Percentiles rank a stretch among this genome's conserved stretches.
Conservation (phyloP, 2,113 vertebrate genomes). For the Lophius piscatorius region DNA sequence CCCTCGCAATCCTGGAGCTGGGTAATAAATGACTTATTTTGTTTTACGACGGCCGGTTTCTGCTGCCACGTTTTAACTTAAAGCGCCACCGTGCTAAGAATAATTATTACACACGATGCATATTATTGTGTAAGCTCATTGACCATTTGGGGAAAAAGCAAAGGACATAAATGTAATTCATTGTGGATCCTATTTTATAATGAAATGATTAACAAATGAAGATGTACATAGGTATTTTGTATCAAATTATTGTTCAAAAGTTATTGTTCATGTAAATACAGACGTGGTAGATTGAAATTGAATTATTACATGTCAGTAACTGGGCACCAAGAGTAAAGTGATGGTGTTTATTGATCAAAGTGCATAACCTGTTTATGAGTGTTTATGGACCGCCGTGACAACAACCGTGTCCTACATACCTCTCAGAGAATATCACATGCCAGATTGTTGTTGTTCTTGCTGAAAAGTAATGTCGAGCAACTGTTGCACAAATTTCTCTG, state of each 20-base stretch:
- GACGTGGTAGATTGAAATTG: constrained; percentile 59
- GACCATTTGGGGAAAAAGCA: constrained; percentile 50
- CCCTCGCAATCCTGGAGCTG: constrained; percentile 26
- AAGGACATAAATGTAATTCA: constrained; percentile 63
- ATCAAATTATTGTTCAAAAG: constrained; percentile 70
- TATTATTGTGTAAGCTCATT: constrained; percentile 47
- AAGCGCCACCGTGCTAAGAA: constrained; percentile 48
- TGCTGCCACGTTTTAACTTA: constrained; percentile 36
- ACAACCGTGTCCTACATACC: constrained; percentile 65
- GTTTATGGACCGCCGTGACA: constrained; percentile 63
- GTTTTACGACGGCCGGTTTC: constrained; percentile 19
- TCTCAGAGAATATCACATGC: constrained; percentile 81
- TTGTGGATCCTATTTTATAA: constrained; percentile 91
- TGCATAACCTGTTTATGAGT: constrained; percentile 80
- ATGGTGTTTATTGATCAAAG: constrained; percentile 74
- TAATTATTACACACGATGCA: constrained; percentile 37
- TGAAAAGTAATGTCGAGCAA: constrained; percentile 91
- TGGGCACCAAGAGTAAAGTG: constrained; percentile 54
- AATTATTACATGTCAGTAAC: constrained; percentile 48
- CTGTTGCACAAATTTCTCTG: constrained; percentile 88
- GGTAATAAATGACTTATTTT: constrained; percentile 25
- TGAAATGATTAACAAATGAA: constrained; percentile 80
- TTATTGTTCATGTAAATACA: constrained; percentile 77
- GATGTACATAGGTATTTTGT: constrained; percentile 88
- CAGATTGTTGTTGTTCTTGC: constrained; percentile 87